Base-by-base conservation (phyloP, 2,113 vertebrate genomes). In the Cisticola juncidis region DNA sequence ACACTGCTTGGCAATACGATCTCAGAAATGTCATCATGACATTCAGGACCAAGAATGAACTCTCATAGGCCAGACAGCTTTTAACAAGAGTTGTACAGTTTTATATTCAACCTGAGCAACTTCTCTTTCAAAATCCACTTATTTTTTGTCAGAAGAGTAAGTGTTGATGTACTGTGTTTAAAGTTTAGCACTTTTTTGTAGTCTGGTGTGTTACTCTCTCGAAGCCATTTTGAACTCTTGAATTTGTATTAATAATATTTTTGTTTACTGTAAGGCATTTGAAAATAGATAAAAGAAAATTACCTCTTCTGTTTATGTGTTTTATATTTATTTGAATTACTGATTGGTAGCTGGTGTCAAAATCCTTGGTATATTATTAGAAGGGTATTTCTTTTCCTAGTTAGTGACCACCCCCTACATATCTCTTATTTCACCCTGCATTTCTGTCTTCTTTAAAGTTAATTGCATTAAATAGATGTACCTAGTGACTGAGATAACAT, bases 401-500 rank as follows among this genome's bases (percentile, higher is more conserved):
- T 92, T 83, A 94, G 42, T 94, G 92, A 94, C 69, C 85, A 61
- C 48, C 35, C 47, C 24, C 60, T 73, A 20, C 45, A 53, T 68
- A 56, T 38, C 68, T 92, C 65, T 80, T 58, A 81, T 89, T 95
- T 90, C 92, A 95, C 54, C 22, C 77, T 66, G 23, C 83, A 94
- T 83, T 92, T 92, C 86, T 86, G 48, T 53, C 97, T 74, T 94
- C 74, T 72, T 92, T 77, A 88, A 74, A 91, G 47, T 80, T 81
- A 96, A 95, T 91, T 81, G 88, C 61, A 88, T 84, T 96, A 94
- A 94, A 87, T 92, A 88, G 65, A 96, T 94, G 87, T 45, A 82
- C 72, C 94, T 84, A 95, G 69, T 4, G 31, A 66, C 68, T 83
- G 79, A 65, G 87, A 84, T 57, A 91, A 33, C 6, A 1, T 91